phyloP scores from a whole-genome alignment of 2,888 invertebrate species.

The Elegia similella region DNA sequence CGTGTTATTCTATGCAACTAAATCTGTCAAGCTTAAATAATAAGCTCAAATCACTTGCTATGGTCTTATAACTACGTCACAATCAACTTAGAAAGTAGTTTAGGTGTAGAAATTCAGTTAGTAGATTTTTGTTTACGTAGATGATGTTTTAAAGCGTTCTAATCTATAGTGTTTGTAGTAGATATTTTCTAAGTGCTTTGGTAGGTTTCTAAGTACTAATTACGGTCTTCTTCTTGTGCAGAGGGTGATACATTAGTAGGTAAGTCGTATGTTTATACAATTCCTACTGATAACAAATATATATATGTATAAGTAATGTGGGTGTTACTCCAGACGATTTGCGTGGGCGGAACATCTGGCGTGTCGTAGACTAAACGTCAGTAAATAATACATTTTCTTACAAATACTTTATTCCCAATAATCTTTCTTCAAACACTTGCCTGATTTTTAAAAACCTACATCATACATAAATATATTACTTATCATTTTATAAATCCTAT shows the following conservation, averaged over 20 bases:
- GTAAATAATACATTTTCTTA: slow-evolving; percentile 35
- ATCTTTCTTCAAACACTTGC: neutral
- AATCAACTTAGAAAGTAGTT: slow-evolving; percentile 27
- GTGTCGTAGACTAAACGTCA: slow-evolving; percentile 46
- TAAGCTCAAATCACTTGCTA: slow-evolving; percentile 49
- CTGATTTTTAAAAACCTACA: too few relatives aligned
- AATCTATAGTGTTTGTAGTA: neutral
- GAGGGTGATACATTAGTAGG: slow-evolving; percentile 61
- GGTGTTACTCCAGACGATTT: slow-evolving; percentile 68
- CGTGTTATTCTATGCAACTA: slow-evolving; percentile 49
- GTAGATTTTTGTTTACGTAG: slow-evolving; percentile 27
- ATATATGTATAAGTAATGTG: slow-evolving; percentile 45
- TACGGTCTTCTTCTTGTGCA: slow-evolving; percentile 32
- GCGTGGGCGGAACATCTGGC: slow-evolving; percentile 64
- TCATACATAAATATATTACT: too few relatives aligned
- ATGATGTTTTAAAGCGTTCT: slow-evolving; percentile 15
- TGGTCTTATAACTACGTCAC: slow-evolving; percentile 35
- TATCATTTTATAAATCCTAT: too few relatives aligned
- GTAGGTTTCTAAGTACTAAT: neutral
- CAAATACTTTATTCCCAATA: neutral
- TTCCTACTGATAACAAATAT: slow-evolving; percentile 38
- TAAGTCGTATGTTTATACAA: slow-evolving; percentile 50
- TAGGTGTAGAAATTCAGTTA: slow-evolving; percentile 18
- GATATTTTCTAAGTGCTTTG: slow-evolving; percentile 2
- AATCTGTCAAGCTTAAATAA: slow-evolving; percentile 63